Evolutionary conservation across 2,113 vertebrate species (phyloP).

Genomic region (Microtus montanus): DNA sequence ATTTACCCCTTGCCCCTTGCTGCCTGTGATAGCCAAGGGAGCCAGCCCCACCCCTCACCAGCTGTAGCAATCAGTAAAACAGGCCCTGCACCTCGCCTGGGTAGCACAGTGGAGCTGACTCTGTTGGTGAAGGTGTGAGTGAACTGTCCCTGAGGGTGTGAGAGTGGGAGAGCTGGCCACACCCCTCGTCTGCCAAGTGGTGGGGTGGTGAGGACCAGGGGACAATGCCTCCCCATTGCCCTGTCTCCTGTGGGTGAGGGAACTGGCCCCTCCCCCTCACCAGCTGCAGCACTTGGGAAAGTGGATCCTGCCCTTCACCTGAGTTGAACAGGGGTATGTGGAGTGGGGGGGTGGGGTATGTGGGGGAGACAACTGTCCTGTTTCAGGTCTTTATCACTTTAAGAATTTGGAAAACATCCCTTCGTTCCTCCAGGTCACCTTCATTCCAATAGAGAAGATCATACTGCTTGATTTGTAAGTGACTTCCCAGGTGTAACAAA

Average conservation of each 20-base stretch:
- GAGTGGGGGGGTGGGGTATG: no score
- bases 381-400: constrained; percentile 6
- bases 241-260: not conserved
- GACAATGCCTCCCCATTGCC: not conserved
- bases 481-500: constrained; percentile 31
- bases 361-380: not conserved
- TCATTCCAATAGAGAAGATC: constrained; percentile 11
- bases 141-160: no score
- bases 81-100: no score
- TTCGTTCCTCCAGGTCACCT: constrained; percentile 20
- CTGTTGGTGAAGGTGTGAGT: no score
- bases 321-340: no score
- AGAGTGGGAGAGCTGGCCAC: no score
- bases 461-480: constrained; percentile 38
- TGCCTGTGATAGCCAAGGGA: no score
- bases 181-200: not conserved
- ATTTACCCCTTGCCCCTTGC: not conserved
- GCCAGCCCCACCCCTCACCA: no score
- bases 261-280: not conserved
- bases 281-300: not conserved
- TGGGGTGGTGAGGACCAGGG: not conserved
- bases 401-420: constrained; percentile 3
- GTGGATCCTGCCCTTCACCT: not conserved
- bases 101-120: no score
- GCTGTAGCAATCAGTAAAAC: no score